phyloP scores from a whole-genome alignment of 2,888 invertebrate species.

The Euproctis similis region DNA sequence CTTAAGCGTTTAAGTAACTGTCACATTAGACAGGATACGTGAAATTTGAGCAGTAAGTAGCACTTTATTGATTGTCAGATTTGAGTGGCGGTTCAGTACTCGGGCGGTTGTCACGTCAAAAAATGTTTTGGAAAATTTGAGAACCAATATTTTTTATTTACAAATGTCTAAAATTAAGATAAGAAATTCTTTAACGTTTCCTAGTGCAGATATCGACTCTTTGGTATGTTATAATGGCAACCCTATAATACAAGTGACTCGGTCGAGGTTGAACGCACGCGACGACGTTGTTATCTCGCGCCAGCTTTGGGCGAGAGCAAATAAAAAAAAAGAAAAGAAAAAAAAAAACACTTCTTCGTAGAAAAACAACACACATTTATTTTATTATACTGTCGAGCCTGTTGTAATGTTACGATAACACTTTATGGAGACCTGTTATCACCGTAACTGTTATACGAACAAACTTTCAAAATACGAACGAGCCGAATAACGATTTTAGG shows the following conservation, averaged over 20 bases:
- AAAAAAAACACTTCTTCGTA: conserved; percentile 49
- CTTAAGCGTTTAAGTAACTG: too few species aligned
- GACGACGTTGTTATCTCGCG: conserved; percentile 68
- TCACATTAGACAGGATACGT: too few species aligned
- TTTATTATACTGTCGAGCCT: conserved; percentile 62
- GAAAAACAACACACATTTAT: conserved; percentile 66
- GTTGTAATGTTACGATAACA: conserved; percentile 57
- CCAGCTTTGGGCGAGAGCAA: conserved; percentile 64
- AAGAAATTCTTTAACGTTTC: too few species aligned
- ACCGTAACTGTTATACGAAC: conserved; percentile 51
- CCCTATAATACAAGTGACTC: conserved; percentile 20
- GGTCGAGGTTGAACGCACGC: conserved; percentile 54
- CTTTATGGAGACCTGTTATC: conserved; percentile 65
- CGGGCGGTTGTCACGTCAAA: too few species aligned
- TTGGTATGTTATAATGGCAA: conserved; percentile 8
- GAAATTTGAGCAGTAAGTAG: too few species aligned
- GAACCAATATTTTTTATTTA: too few species aligned
- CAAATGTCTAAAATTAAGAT: too few species aligned
- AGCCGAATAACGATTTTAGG: conserved; percentile 8
- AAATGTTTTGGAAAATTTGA: too few species aligned
- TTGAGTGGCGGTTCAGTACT: too few species aligned
- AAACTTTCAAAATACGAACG: conserved; percentile 45
- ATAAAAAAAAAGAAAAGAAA: conserved; percentile 54
- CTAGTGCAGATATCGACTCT: too few species aligned
- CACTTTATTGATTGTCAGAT: too few species aligned